phyloP scores from a whole-genome alignment of 2,113 vertebrate species.

The Bucco capensis region DNA sequence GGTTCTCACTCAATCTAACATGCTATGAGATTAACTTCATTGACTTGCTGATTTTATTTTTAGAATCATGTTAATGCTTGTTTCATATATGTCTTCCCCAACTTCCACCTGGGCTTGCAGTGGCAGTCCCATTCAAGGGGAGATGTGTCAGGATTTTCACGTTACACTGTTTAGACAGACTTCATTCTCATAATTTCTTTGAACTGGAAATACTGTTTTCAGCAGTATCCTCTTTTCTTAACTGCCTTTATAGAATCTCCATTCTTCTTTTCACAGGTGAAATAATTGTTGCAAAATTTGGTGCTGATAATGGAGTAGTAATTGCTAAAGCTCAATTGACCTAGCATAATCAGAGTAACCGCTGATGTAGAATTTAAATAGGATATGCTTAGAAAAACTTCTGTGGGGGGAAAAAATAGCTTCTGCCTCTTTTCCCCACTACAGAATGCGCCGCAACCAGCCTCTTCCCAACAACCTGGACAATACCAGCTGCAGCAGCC shows the following conservation, averaged over 20 bases:
- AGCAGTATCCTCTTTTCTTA: not conserved
- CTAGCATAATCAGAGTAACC: not conserved
- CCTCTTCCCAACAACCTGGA: conserved; percentile 67
- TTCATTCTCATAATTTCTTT: not conserved
- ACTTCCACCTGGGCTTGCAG: not conserved
- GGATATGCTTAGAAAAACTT: not conserved
- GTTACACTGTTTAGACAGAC: not conserved
- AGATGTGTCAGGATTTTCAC: not conserved
- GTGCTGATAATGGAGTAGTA: not conserved
- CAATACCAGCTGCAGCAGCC: conserved; percentile 73
- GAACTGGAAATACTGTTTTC: not conserved
- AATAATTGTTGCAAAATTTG: not conserved
- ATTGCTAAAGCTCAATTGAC: not conserved
- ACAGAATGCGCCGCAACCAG: conserved; percentile 69
- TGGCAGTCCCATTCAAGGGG: not conserved
- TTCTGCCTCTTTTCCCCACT: conserved; percentile 19
- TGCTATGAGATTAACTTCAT: not conserved
- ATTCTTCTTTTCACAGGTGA: not conserved
- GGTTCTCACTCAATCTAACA: not conserved
- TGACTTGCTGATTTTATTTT: not conserved
- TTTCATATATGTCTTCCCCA: not conserved
- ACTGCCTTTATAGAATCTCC: not conserved
- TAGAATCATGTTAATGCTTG: not conserved
- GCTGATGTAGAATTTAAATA: not conserved
- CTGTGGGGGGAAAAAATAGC: not conserved